Base-by-base conservation (phyloP, 2,888 invertebrate species). In the Phoenoteleia sp. region DNA sequence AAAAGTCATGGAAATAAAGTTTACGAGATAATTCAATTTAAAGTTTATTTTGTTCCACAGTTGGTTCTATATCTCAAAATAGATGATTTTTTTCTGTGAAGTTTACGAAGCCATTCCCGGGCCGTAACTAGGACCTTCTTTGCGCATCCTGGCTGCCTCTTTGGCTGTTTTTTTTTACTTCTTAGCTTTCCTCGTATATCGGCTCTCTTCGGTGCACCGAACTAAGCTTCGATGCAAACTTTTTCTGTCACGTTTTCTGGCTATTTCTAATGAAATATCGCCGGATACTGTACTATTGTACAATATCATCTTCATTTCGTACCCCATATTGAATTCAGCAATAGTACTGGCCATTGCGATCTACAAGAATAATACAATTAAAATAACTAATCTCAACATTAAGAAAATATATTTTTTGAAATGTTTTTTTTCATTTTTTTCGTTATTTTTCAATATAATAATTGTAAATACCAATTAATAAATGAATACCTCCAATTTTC, bases 401-500 rank as follows among this genome's bases (percentile, higher is more conserved):
- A 33, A 33, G 9, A 33, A 3, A 33, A 33, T 9, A 33, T 27
- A 6, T 27, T 6, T 3, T 6, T 3, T 27, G 3, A 27, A 6
- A n/a, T n/a, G n/a, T n/a, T n/a, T n/a, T n/a, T n/a, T n/a, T n/a
- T n/a, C n/a, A n/a, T n/a, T n/a, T n/a, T n/a, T n/a, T n/a, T n/a
- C n/a, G n/a, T n/a, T n/a, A n/a, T n/a, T n/a, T n/a, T n/a, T n/a
- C n/a, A n/a, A n/a, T n/a, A n/a, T n/a, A n/a, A n/a, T n/a, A n/a
- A n/a, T n/a, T n/a, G n/a, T n/a, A 39, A 3, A n/a, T n/a, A 42
- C n/a, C n/a, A n/a, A n/a, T n/a, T n/a, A n/a, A n/a, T n/a, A n/a
- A n/a, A n/a, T n/a, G n/a, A n/a, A n/a, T 39, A 39, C 36, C 60
- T 39, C 60, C 2, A 60, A 21, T 36, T 60, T 60, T n/a, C 39